Evolutionary conservation across 2,888 invertebrate genomes (phyloP).

Genomic region (Aphodius granarius): DNA sequence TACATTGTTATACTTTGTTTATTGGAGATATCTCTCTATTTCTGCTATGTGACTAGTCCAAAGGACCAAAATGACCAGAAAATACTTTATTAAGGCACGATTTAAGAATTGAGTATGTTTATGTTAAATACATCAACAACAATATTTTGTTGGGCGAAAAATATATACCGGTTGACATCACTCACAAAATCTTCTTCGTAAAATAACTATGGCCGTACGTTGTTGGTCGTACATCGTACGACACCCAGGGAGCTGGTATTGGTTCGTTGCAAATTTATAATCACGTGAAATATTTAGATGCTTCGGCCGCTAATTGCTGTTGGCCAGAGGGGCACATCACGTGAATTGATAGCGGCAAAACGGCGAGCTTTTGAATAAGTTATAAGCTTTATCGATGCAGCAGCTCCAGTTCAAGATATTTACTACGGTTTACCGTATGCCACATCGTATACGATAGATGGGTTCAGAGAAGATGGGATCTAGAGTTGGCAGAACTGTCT

Average conservation of each 20-base stretch:
- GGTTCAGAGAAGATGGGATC: background rate
- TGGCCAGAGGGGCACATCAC: background rate
- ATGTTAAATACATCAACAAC: too few species aligned
- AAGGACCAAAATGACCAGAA: too few species aligned
- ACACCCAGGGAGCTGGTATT: background rate
- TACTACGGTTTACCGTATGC: background rate
- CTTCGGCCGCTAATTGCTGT: background rate
- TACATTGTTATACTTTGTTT: too few species aligned
- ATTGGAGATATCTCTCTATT: too few species aligned
- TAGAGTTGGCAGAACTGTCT: background rate
- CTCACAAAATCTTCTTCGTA: too few species aligned
- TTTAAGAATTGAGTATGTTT: background rate
- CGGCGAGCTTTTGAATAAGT: background rate
- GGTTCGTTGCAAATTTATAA: background rate
- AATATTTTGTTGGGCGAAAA: too few species aligned
- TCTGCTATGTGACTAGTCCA: too few species aligned
- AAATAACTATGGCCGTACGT: too few species aligned
- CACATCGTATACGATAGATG: background rate
- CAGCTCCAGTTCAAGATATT: background rate
- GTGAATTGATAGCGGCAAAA: background rate
- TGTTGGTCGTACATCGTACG: too few species aligned
- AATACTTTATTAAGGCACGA: background rate
- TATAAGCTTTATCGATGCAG: background rate
- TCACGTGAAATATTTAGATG: background rate
- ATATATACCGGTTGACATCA: too few species aligned